These are phyloP conservation scores for Gonatopus flavifemur DNA, from an alignment of 1,140 invertebrate genomes.

Conservation along the genomic window DNA sequence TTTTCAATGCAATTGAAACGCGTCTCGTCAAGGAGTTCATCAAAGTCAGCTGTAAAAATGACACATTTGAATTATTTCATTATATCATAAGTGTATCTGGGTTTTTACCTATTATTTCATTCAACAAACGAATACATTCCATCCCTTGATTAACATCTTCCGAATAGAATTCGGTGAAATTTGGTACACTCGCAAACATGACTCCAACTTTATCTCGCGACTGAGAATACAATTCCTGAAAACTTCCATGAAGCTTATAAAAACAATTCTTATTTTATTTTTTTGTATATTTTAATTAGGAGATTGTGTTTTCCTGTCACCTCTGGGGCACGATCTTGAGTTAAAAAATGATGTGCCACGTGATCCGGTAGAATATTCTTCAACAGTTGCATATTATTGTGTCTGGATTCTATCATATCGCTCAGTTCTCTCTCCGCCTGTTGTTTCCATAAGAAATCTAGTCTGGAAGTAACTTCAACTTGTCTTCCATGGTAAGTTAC, in stretches of 20 bases:
- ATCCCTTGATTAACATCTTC: constrained; percentile 96
- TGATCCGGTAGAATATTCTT: constrained; percentile 96
- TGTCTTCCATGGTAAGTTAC: constrained; percentile 89
- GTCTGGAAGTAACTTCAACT: constrained; percentile 83
- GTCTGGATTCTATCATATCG: constrained; percentile 88
- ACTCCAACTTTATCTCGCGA: constrained; percentile 91
- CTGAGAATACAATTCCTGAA: constrained; percentile 92
- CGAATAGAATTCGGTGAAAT: constrained; percentile 98
- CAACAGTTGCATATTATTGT: constrained; percentile 82
- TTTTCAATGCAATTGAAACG: constrained; percentile 94
- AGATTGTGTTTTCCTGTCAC: constrained; percentile 51
- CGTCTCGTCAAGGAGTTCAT: constrained; percentile 86
- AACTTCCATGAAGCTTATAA: too few relatives aligned
- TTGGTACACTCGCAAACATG: constrained; percentile 97
- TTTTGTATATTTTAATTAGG: too few relatives aligned
- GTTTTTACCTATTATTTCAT: constrained; percentile 91
- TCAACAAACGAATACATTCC: constrained; percentile 95
- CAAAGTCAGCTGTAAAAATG: constrained; percentile 78
- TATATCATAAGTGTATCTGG: too few relatives aligned
- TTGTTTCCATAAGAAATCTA: constrained; percentile 95
- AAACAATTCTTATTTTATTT: constrained; percentile 19
- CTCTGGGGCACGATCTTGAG: constrained; percentile 71
- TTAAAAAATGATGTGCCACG: constrained; percentile 92
- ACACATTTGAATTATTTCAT: too few relatives aligned
- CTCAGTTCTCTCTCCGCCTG: constrained; percentile 85